Base-by-base conservation (phyloP, 2,888 invertebrate genomes). In the Lobophora halterata region DNA sequence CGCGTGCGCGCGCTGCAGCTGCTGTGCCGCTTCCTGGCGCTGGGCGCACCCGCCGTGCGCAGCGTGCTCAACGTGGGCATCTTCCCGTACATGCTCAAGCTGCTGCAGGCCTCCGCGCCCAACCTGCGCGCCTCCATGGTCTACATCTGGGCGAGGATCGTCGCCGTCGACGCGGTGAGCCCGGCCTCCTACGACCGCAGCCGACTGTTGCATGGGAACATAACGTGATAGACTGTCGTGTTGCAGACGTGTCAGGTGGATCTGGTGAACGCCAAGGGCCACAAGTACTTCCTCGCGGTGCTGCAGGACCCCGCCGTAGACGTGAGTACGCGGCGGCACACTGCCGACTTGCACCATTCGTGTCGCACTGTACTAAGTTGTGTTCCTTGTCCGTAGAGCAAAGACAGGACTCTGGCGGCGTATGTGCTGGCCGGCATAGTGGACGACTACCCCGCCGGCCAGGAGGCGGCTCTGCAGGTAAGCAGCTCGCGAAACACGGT, bases 61-160 rank as follows among this genome's bases (percentile, higher is more conserved):
- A 89, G 97, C 54, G 98, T 98, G 32, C 90, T 99, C 11, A 95
- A 95, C 34, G 99, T 99, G 25, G 99, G 99, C 56, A 99, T 99
- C 71, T 99, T 99, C 81, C 99, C 99, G 0, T 99, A 99, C 80
- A 98, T 99, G 61, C 90, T 99, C 35, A 98, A 98, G 82, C 86
- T 99, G 57, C 89, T 99, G 59, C 99, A 99, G 85, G 97, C 97
- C 59, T 95, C 95, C 48, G 97, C 97, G 2, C 91, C 92, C 58
- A 99, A 99, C 76, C 87, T 99, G 55, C 89, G 98, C 39, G 95
- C 97, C 3, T 90, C 97, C 43, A 90, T 99, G 58, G 97, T 99
- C 24, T 98, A 98, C 78, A 98, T 99, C 58, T 99, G 99, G 99
- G 98, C 99, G 8, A 98, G 98, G 88, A 98, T 99, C 61, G 88